Conservation (phyloP, 2,888 invertebrate species). For the Autographa gamma region DNA sequence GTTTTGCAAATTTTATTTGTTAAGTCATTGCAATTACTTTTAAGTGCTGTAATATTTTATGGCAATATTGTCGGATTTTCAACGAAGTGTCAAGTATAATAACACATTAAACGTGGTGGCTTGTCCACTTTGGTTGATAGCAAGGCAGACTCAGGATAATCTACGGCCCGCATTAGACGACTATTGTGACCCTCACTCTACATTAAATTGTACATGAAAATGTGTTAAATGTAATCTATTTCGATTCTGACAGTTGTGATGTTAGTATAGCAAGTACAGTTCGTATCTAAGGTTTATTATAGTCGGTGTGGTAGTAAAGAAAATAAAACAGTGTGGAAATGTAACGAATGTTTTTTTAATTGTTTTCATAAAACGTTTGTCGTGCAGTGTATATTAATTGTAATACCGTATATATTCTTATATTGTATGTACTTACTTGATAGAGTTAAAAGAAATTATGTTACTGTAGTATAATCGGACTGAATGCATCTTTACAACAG, state of each 20-base stretch:
- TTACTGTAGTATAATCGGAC: not conserved
- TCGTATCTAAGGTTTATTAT: no score
- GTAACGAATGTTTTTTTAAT: no score
- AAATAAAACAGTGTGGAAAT: no score
- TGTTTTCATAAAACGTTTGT: no score
- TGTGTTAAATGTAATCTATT: slow-evolving; percentile 4
- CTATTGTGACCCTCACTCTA: slow-evolving; percentile 40
- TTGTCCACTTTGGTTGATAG: slow-evolving; percentile 41
- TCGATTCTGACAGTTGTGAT: not conserved
- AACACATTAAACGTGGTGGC: slow-evolving; percentile 36
- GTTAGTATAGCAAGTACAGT: not conserved
- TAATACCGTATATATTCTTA: no score
- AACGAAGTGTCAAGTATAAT: slow-evolving; percentile 41
- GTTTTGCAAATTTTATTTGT: not conserved
- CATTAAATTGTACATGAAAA: slow-evolving; percentile 21
- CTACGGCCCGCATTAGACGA: slow-evolving; percentile 45
- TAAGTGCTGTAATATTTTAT: not conserved
- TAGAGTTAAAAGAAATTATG: not conserved
- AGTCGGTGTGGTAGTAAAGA: no score
- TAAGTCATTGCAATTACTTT: slow-evolving; percentile 3
- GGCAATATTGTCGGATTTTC: slow-evolving; percentile 17
- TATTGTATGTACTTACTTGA: not conserved
- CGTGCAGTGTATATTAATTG: no score
- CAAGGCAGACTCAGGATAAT: slow-evolving; percentile 35
- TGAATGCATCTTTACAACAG: slow-evolving; percentile 4